These are phyloP conservation scores for Momotus momota DNA, from an alignment of 2,797 vertebrate species.

Conservation along the genomic window DNA sequence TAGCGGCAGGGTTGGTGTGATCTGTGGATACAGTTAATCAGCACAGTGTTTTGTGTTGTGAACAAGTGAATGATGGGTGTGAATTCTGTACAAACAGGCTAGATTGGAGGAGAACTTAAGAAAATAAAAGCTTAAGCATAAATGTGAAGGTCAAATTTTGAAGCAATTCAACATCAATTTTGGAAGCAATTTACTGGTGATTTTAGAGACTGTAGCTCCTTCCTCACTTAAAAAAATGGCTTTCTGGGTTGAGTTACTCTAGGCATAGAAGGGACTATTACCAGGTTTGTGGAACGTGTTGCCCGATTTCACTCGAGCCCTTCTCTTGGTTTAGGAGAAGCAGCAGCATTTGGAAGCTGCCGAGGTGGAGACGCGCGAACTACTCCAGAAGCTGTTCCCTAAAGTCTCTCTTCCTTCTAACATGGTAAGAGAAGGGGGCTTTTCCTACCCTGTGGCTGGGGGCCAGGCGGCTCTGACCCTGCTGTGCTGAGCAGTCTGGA, in stretches of 20 bases:
- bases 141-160: background rate
- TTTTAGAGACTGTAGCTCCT: background rate
- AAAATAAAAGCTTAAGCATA: background rate
- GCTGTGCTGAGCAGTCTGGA: background rate
- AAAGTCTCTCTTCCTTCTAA: conserved; percentile 86
- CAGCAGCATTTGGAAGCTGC: conserved; percentile 82
- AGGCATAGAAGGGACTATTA: background rate
- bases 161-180: background rate
- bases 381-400: conserved; percentile 92
- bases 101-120: background rate
- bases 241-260: background rate
- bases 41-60: background rate
- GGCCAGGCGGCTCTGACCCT: background rate
- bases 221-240: background rate
- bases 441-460: background rate
- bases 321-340: conserved; percentile 85
- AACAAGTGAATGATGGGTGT: background rate
- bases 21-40: background rate
- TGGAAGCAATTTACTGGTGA: background rate
- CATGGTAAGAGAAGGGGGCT: conserved; percentile 77
- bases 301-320: background rate
- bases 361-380: conserved; percentile 86
- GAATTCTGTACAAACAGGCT: background rate
- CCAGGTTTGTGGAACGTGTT: fast-evolving
- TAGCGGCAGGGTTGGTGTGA: background rate